Conservation (phyloP, 2,888 invertebrate species). For the Deilephila elpenor region DNA sequence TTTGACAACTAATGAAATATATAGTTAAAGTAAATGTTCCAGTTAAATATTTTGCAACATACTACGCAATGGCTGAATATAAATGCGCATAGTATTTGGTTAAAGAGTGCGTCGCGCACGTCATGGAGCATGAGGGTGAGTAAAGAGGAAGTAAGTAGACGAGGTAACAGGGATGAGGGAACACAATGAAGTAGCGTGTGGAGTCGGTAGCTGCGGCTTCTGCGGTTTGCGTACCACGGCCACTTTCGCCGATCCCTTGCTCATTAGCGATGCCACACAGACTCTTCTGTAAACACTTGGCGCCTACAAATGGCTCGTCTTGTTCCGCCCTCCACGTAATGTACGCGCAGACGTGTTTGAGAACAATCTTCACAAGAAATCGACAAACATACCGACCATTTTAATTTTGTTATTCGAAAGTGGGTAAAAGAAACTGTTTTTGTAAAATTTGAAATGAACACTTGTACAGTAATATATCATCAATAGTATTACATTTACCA, state of each 20-base stretch:
- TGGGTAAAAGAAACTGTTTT: not conserved
- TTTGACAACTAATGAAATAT: no score
- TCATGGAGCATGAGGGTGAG: slow-evolving; percentile 38
- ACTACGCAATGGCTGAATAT: no score
- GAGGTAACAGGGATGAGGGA: slow-evolving; percentile 34
- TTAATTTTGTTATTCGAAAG: slow-evolving; percentile 27
- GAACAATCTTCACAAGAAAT: slow-evolving; percentile 49
- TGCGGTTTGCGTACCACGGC: slow-evolving; percentile 54
- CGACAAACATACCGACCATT: slow-evolving; percentile 26
- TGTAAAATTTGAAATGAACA: no score
- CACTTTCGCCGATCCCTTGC: slow-evolving; percentile 72
- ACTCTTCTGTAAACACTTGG: slow-evolving; percentile 74
- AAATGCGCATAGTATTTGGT: no score
- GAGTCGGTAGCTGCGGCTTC: slow-evolving; percentile 50
- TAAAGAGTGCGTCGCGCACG: slow-evolving; percentile 4
- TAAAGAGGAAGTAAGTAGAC: slow-evolving; percentile 39
- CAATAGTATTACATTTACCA: not conserved
- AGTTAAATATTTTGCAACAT: not conserved
- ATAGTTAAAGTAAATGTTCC: no score
- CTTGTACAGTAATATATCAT: not conserved
- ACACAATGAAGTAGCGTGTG: slow-evolving; percentile 41
- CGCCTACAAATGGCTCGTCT: slow-evolving; percentile 70
- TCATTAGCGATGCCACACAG: slow-evolving; percentile 75
- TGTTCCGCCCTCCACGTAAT: slow-evolving; percentile 56
- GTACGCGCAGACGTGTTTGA: slow-evolving; percentile 48